Percentiles rank a stretch among this genome's conserved stretches.
Conservation (phyloP, 1,140 invertebrate genomes). For the Globodera ellingtonae region DNA sequence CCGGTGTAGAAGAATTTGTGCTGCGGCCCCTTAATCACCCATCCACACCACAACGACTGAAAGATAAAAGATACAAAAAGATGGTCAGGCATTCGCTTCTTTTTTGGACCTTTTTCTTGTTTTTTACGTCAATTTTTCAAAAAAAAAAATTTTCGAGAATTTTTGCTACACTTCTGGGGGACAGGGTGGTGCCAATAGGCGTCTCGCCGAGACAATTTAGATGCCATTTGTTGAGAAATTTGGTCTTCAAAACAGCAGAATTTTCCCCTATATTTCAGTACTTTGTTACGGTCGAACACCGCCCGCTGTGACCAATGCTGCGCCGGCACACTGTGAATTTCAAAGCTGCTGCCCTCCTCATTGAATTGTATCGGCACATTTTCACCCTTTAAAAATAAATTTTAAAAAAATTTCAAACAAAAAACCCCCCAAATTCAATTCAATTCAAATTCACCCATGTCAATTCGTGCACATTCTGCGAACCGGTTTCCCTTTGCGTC, state of each 20-base stretch:
- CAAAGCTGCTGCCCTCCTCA: slow-evolving; percentile 24
- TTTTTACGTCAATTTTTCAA: no score
- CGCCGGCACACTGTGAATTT: slow-evolving; percentile 47
- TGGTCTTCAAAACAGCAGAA: no score
- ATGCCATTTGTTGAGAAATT: no score
- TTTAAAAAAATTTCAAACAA: neutral
- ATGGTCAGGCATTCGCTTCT: no score
- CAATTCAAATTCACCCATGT: slow-evolving; percentile 40
- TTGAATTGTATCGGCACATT: slow-evolving; percentile 13
- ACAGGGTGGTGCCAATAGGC: neutral
- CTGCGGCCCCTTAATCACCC: slow-evolving; percentile 42
- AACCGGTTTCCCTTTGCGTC: slow-evolving; percentile 11
- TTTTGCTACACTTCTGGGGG: no score
- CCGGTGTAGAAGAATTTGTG: slow-evolving; percentile 51
- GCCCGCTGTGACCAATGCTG: slow-evolving; percentile 50
- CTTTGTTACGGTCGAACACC: slow-evolving; percentile 48
- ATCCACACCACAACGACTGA: slow-evolving; percentile 50
- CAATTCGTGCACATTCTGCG: slow-evolving; percentile 39
- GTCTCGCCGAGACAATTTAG: no score
- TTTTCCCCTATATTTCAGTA: neutral
- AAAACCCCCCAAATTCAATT: slow-evolving; percentile 18
- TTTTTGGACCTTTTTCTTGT: no score
- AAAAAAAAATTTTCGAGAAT: no score
- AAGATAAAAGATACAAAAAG: slow-evolving; percentile 6
- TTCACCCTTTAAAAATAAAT: slow-evolving; percentile 46